Evolutionary conservation across 2,797 vertebrate genomes (phyloP), one percentile per base, ranked within the genome.

Genomic region (Halcyon chelicuti): DNA sequence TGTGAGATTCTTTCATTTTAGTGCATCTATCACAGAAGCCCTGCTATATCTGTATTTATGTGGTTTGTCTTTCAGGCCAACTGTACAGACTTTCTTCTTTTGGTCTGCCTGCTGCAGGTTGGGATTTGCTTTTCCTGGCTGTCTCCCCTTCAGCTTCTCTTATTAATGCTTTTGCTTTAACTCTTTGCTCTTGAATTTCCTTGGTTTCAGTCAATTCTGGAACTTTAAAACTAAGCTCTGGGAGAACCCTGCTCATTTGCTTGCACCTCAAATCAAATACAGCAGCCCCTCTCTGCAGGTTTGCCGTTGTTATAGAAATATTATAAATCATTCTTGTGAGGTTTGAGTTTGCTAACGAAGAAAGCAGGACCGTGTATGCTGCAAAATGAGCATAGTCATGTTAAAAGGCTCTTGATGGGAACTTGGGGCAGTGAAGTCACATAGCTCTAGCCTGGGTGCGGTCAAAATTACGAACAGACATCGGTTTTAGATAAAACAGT

Each of bases 391-490:
- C 2, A 25, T 46, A 55, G 47, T 91, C 39, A 35, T 71, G 31
- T 72, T 86, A 86, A 97, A 95, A 90, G 74, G 90, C 86, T 92
- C 86, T 90, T 66, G 93, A 88, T 90, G 93, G 91, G 92, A 82
- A 94, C 88, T 57, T 1, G 54, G 68, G 92, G 85, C 94, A 90
- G 68, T 76, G 94, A 92, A 96, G 92, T 87, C 73, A 88, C 88
- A 87, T 12, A 89, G 77, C 80, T 68, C 61, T 33, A 47, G 75
- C 18, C 83, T 93, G 95, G 90, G 92, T 92, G 88, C 14, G 88
- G 95, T 94, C 90, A 92, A 79, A 90, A 95, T 68, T 95, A 91
- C 65, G 78, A 95, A 57, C 91, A 96, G 80, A 96, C 91, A 61
- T 95, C 29, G 8, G 85, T 62, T 96, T 96, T 93, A 89, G 96